Evolutionary conservation across 2,888 invertebrate species (phyloP).

Genomic region (Galeopsomyia nigrocyanea): DNA sequence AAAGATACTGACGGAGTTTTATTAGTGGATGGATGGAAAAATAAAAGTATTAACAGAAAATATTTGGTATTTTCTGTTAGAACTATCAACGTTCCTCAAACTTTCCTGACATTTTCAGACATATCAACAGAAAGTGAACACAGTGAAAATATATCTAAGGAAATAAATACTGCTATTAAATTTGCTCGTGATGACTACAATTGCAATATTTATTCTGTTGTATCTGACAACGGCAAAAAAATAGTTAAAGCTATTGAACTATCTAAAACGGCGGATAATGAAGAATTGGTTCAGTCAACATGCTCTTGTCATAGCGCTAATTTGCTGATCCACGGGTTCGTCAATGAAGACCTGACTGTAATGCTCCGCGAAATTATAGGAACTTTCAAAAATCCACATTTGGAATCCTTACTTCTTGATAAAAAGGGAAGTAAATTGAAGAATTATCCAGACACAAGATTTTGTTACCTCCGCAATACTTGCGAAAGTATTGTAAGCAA

Average conservation of each 20-base stretch:
- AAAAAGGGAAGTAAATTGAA: constrained; percentile 1
- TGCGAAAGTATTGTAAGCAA: too few species aligned
- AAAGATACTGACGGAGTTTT: background rate
- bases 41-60: constrained; percentile 3
- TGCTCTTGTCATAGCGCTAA: constrained; percentile 16
- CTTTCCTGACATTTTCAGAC: background rate
- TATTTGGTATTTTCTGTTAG: background rate
- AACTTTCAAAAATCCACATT: background rate
- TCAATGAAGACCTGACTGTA: background rate
- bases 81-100: background rate
- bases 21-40: constrained; percentile 11
- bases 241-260: background rate
- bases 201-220: background rate
- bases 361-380: background rate
- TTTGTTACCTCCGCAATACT: too few species aligned
- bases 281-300: background rate
- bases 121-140: background rate
- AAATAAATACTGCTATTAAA: constrained; percentile 6
- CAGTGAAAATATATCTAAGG: background rate
- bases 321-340: background rate
- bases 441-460: constrained; percentile 10
- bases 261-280: background rate
- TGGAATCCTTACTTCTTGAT: background rate
- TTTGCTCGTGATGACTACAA: background rate
- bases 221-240: constrained; percentile 9